Evolutionary conservation across 1,140 invertebrate species (phyloP).

Genomic region (Schmidtea mediterranea): DNA sequence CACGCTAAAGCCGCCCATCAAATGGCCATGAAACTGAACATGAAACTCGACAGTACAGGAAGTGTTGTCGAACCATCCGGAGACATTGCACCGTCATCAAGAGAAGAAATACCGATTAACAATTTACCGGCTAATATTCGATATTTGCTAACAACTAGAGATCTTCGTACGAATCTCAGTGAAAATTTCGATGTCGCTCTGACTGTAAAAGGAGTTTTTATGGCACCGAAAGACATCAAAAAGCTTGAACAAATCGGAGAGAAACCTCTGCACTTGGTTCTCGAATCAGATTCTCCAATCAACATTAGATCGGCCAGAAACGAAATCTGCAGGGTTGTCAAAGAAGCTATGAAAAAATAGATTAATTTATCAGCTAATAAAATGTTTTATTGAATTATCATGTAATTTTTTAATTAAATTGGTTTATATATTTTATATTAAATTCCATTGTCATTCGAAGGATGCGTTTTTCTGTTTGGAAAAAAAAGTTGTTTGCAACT

Average conservation of each 20-base stretch:
- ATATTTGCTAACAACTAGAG: conserved; percentile 93
- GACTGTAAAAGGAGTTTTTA: conserved; percentile 87
- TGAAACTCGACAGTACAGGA: too few species aligned
- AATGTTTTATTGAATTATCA: too few species aligned
- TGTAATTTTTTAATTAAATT: too few species aligned
- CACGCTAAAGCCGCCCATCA: too few species aligned
- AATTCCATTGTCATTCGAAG: too few species aligned
- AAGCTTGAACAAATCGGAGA: conserved; percentile 53
- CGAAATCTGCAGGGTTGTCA: conserved; percentile 88
- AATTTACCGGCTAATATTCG: conserved; percentile 94
- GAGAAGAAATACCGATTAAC: conserved; percentile 40
- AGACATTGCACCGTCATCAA: too few species aligned
- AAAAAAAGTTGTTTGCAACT: too few species aligned
- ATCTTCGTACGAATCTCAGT: conserved; percentile 82
- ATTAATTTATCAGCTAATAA: too few species aligned
- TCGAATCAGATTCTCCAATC: conserved; percentile 83
- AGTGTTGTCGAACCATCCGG: too few species aligned
- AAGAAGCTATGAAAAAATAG: conserved; percentile 37
- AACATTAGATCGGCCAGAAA: conserved; percentile 88
- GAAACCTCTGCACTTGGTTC: conserved; percentile 81
- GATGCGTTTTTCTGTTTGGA: too few species aligned
- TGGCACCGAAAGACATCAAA: conserved; percentile 25
- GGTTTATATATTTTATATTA: too few species aligned
- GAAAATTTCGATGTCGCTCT: conserved; percentile 96
- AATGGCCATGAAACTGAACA: too few species aligned